A percentile compares a stretch with the other conserved stretches of the same genome.
These are phyloP conservation scores for Phrynocephalus guinanensis DNA, from an alignment of 2,797 vertebrate species.

Conservation along the genomic window DNA sequence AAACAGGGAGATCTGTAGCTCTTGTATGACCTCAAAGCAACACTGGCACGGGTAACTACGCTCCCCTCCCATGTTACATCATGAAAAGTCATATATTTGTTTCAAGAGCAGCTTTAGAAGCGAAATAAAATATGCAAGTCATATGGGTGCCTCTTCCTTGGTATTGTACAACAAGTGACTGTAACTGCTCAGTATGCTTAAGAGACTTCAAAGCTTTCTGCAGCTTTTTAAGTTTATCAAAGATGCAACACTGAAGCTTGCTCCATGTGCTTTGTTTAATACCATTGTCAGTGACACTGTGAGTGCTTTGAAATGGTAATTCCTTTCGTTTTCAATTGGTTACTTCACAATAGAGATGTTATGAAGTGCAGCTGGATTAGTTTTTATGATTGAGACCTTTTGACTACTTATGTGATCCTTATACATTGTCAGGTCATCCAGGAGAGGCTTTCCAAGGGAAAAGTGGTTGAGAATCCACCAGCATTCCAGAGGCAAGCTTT, in stretches of 20 bases:
- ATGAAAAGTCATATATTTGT: constrained; percentile 57
- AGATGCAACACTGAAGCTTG: constrained; percentile 50
- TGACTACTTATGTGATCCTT: neutral
- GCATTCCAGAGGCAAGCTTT: neutral
- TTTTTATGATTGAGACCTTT: neutral
- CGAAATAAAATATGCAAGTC: constrained; percentile 46
- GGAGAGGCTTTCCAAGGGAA: neutral
- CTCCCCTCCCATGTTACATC: constrained; percentile 26
- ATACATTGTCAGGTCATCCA: neutral
- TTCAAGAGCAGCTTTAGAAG: constrained; percentile 56
- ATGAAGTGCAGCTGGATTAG: constrained; percentile 37
- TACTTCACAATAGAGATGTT: constrained; percentile 40
- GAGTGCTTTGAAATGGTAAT: constrained; percentile 56
- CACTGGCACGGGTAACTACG: constrained; percentile 59
- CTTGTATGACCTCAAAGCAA: constrained; percentile 61
- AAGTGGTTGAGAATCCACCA: neutral
- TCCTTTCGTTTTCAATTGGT: constrained; percentile 8
- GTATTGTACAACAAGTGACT: constrained; percentile 64
- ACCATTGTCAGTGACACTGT: constrained; percentile 44
- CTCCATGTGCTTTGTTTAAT: constrained; percentile 56
- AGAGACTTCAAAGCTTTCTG: constrained; percentile 68
- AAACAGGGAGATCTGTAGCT: constrained; percentile 38
- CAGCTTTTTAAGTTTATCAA: constrained; percentile 68
- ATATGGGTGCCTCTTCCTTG: constrained; percentile 62
- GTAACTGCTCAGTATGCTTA: constrained; percentile 56